These are phyloP conservation scores for Idaea aversata DNA, from an alignment of 2,888 invertebrate genomes.

Conservation along the genomic window DNA sequence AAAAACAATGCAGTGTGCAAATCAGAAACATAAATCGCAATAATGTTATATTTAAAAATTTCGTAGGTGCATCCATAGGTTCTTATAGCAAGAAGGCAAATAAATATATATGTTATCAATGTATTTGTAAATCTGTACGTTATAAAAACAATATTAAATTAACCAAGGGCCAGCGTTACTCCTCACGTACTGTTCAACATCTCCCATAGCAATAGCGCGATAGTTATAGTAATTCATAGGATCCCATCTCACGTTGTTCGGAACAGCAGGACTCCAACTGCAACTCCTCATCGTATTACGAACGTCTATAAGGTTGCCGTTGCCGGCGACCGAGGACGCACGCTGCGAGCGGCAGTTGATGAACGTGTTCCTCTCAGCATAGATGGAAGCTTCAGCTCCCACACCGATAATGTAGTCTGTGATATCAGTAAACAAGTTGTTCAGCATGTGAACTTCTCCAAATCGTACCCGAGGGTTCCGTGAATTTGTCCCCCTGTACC, in stretches of 20 bases:
- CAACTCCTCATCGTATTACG: constrained; percentile 16
- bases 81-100: background rate
- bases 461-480: constrained; percentile 16
- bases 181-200: constrained; percentile 11
- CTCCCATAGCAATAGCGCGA: constrained; percentile 3
- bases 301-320: constrained; percentile 8
- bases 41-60: too few relatives aligned
- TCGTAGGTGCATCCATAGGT: too few relatives aligned
- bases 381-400: constrained; percentile 7
- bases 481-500: constrained; percentile 9
- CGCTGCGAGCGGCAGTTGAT: constrained; percentile 10
- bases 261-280: constrained; percentile 6
- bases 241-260: constrained; percentile 6
- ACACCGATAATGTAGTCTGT: constrained; percentile 15
- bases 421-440: constrained; percentile 20
- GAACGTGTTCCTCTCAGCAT: constrained; percentile 16
- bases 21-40: too few relatives aligned
- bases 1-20: too few relatives aligned
- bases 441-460: constrained; percentile 17
- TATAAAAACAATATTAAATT: background rate
- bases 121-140: background rate
- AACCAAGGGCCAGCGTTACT: constrained; percentile 6
- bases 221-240: constrained; percentile 15
- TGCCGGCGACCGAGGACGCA: constrained; percentile 5
- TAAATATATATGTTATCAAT: background rate